Evolutionary conservation across 2,113 vertebrate genomes (phyloP), one percentile per base, ranked within the genome.

Genomic region (Castor canadensis): DNA sequence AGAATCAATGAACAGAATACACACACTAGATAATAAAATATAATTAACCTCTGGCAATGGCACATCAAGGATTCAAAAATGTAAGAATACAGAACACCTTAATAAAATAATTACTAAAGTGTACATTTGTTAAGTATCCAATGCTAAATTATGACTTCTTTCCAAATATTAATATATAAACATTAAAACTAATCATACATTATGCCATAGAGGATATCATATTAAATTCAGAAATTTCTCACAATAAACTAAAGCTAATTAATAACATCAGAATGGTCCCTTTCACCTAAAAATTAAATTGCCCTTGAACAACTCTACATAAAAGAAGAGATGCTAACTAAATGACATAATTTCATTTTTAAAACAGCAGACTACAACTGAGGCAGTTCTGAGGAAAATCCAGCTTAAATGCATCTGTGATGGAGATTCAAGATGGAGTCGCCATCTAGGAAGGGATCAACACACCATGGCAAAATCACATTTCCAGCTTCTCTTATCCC

Each of bases 201-300:
- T 49, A 71, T 20, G 38, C 56, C 9, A 45, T n/a, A 91, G 6
- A 75, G 38, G 15, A 58, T 5, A 89, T 16, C 47, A 58, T 17
- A 45, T 45, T 79, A 85, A 90, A 87, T 91, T 94, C 5, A 80
- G 20, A 93, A 96, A 54, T 93, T 71, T 35, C 10, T 49, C 28
- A 67, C 17, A 52, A 11, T 64, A 40, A 4, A 66, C 35, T 69
- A 87, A 77, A 83, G 83, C 66, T 69, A 52, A n/a, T n/a, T n/a
- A n/a, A 84, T 94, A 86, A 64, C 26, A 49, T 60, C 28, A 24
- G n/a, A 80, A 79, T 12, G 38, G 0, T 81, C 26, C 38, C 3
- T 64, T 75, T 89, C 38, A 64, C 38, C 88, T 60, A 86, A 81
- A 87, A 32, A 75, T 87, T 83, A 40, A 91, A 28, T 60, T 75